phyloP scores from a whole-genome alignment of 2,797 vertebrate genomes.

The Apogon hyalosoma region DNA sequence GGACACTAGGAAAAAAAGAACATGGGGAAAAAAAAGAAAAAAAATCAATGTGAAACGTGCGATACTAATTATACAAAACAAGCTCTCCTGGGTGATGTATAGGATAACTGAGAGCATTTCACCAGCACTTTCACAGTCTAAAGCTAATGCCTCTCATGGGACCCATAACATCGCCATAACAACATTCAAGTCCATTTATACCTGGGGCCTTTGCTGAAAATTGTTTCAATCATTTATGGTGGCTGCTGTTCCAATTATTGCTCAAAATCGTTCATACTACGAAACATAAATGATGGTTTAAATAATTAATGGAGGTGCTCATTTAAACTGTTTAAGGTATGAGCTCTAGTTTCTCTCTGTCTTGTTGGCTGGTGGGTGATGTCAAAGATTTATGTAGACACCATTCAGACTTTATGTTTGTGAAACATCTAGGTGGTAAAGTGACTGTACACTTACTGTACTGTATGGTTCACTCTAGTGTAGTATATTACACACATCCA shows the following conservation, averaged over 20 bases:
- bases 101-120: slow-evolving; percentile 40
- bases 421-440: not conserved
- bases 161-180: slow-evolving; percentile 64
- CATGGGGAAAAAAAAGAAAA: slow-evolving; percentile 17
- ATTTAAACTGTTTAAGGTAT: slow-evolving; percentile 37
- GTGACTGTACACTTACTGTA: not conserved
- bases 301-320: slow-evolving; percentile 63
- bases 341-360: slow-evolving; percentile 15
- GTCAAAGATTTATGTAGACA: slow-evolving; percentile 9
- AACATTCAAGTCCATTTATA: slow-evolving; percentile 71
- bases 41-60: slow-evolving; percentile 38
- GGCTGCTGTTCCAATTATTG: slow-evolving; percentile 63
- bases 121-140: slow-evolving; percentile 59
- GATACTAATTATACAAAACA: slow-evolving; percentile 64
- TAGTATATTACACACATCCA: no score
- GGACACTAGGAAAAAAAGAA: slow-evolving; percentile 11
- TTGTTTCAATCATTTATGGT: slow-evolving; percentile 66
- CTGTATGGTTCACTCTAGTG: slow-evolving; percentile 1
- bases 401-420: slow-evolving; percentile 2
- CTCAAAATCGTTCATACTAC: slow-evolving; percentile 51
- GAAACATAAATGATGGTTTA: slow-evolving; percentile 55
- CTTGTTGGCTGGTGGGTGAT: slow-evolving; percentile 12
- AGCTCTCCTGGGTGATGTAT: slow-evolving; percentile 58
- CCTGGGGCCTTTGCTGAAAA: slow-evolving; percentile 57
- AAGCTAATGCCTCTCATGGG: slow-evolving; percentile 70